Percentiles rank a stretch among this genome's conserved stretches.
These are phyloP conservation scores for Gobio gobio DNA, from an alignment of 2,113 vertebrate species.

Conservation along the genomic window DNA sequence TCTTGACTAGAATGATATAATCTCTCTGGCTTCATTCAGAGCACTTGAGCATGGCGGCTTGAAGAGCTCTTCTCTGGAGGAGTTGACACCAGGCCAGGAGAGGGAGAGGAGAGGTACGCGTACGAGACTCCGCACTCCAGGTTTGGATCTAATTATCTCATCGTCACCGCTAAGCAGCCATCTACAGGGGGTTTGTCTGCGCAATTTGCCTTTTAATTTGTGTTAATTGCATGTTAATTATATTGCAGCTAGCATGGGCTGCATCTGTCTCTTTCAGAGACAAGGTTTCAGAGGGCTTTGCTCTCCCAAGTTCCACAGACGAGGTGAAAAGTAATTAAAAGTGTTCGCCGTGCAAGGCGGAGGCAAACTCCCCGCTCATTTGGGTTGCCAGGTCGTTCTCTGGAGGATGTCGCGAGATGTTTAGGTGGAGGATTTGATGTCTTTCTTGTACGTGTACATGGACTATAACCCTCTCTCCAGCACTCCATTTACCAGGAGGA, in stretches of 20 bases:
- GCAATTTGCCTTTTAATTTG: conserved; percentile 69
- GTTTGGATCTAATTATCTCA: conserved; percentile 63
- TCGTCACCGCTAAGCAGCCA: conserved; percentile 59
- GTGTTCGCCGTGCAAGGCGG: conserved; percentile 29
- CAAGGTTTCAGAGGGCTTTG: conserved; percentile 55
- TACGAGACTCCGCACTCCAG: conserved; percentile 48
- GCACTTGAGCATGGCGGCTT: conserved; percentile 25
- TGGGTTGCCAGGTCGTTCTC: conserved; percentile 16
- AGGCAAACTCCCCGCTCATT: not conserved
- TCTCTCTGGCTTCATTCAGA: conserved; percentile 47
- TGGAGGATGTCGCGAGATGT: conserved; percentile 11
- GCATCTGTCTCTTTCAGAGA: conserved; percentile 63
- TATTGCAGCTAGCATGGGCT: conserved; percentile 61
- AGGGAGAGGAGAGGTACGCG: conserved; percentile 43
- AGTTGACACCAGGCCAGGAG: conserved; percentile 54
- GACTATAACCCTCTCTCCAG: not conserved
- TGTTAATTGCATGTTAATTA: conserved; percentile 72
- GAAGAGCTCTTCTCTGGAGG: conserved; percentile 50
- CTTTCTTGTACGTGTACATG: conserved; percentile 5
- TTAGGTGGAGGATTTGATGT: conserved; percentile 23
- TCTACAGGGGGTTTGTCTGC: conserved; percentile 60
- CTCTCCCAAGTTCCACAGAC: conserved; percentile 27
- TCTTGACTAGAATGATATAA: conserved; percentile 23
- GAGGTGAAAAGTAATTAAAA: conserved; percentile 64
- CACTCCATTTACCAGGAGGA: not conserved